A percentile compares a stretch with the other conserved stretches of the same genome.
phyloP scores from a whole-genome alignment of 2,888 invertebrate genomes.

The Noctua janthe region DNA sequence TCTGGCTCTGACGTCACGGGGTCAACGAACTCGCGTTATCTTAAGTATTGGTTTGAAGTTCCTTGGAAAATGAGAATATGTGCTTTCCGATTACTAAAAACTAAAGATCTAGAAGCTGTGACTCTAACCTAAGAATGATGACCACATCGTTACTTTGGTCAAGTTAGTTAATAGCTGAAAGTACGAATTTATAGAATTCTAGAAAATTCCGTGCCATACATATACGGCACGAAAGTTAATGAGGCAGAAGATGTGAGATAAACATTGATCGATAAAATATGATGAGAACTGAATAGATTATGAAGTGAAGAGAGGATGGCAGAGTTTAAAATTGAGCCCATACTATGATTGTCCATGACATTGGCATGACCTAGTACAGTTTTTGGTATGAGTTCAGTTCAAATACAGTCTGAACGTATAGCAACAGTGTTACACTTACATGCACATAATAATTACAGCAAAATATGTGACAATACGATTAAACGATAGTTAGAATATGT shows the following conservation, averaged over 20 bases:
- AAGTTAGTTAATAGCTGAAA: too few relatives aligned
- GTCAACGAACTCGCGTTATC: conserved; percentile 63
- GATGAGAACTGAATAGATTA: not conserved
- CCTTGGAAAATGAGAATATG: conserved; percentile 31
- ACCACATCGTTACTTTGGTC: too few relatives aligned
- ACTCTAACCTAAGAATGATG: not conserved
- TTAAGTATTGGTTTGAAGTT: conserved; percentile 32
- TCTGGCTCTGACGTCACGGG: conserved; percentile 60
- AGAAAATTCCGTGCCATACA: not conserved
- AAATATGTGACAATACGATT: not conserved
- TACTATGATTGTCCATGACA: not conserved
- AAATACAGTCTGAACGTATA: not conserved
- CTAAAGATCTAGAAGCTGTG: not conserved
- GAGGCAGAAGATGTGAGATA: not conserved
- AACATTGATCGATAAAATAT: not conserved
- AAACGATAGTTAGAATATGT: not conserved
- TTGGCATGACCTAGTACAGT: conserved; percentile 14
- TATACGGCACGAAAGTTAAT: not conserved
- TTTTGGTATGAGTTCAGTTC: not conserved
- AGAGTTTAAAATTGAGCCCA: not conserved
- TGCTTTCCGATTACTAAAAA: conserved; percentile 32
- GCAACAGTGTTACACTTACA: not conserved
- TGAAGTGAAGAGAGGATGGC: not conserved
- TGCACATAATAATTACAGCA: not conserved
- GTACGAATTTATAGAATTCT: not conserved